Evolutionary conservation across 2,797 vertebrate genomes (phyloP).

Genomic region (Adrianichthys oophorus): DNA sequence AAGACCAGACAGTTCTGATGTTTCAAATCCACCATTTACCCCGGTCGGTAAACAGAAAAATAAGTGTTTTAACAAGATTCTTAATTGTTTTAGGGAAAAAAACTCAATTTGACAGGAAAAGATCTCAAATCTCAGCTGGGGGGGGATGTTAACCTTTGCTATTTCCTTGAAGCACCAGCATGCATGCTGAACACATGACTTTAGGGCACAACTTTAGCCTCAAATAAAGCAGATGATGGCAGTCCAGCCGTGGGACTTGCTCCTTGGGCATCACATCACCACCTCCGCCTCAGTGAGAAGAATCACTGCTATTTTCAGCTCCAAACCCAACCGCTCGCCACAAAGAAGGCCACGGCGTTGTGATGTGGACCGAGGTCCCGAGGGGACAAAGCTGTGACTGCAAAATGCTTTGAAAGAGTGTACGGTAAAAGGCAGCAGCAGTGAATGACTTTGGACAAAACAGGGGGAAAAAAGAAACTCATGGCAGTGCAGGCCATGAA

Average conservation of each 20-base stretch:
- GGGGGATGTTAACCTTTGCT: too few species aligned
- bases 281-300: constrained; percentile 45
- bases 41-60: constrained; percentile 2
- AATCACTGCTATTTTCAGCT: constrained; percentile 52
- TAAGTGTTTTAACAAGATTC: not conserved
- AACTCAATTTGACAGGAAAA: too few species aligned
- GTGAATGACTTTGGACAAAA: constrained; percentile 12
- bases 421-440: constrained; percentile 9
- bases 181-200: constrained; percentile 6
- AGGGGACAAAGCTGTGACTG: constrained; percentile 14
- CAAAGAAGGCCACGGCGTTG: constrained; percentile 27
- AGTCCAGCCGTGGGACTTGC: constrained; percentile 24
- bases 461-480: not conserved
- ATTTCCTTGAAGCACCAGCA: too few species aligned
- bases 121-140: too few species aligned
- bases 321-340: constrained; percentile 50
- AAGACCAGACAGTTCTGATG: constrained; percentile 34
- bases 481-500: constrained; percentile 1
- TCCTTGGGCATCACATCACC: constrained; percentile 56
- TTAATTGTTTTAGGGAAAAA: too few species aligned
- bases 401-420: constrained; percentile 16
- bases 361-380: constrained; percentile 23
- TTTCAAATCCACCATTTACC: constrained; percentile 29
- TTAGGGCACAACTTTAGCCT: constrained; percentile 11
- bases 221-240: constrained; percentile 36